These are phyloP conservation scores for Cryptophagus acutangulus DNA, from an alignment of 2,888 invertebrate species.

Conservation along the genomic window DNA sequence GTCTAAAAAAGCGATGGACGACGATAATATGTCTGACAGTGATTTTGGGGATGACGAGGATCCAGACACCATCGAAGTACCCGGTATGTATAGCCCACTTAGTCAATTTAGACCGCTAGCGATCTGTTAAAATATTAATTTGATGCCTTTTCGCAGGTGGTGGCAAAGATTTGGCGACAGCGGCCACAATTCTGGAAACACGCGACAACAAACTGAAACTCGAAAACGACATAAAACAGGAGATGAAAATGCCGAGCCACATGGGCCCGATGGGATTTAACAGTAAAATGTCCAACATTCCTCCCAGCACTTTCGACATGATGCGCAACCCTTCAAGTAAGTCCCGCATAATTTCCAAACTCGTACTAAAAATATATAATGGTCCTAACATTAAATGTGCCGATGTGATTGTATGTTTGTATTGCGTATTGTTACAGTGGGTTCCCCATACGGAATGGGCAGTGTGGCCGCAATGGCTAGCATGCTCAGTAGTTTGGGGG, in stretches of 20 bases:
- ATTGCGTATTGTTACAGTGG: constrained; percentile 32
- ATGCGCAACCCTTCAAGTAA: constrained; percentile 49
- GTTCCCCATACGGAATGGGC: constrained; percentile 45
- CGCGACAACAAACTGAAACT: constrained; percentile 47
- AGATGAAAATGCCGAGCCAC: constrained; percentile 27
- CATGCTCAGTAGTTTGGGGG: constrained; percentile 49
- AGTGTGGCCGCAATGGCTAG: constrained; percentile 49
- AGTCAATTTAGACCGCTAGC: background rate
- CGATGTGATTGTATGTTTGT: background rate
- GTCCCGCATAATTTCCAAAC: constrained; percentile 18
- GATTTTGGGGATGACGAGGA: constrained; percentile 86
- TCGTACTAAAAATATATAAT: background rate
- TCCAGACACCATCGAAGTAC: constrained; percentile 88
- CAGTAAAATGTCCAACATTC: constrained; percentile 49
- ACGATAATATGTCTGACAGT: constrained; percentile 56
- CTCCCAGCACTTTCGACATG: constrained; percentile 54
- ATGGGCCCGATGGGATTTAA: constrained; percentile 35
- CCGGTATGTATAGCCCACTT: constrained; percentile 58
- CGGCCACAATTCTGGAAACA: constrained; percentile 57
- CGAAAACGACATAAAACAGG: constrained; percentile 38
- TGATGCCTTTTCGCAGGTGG: constrained; percentile 58
- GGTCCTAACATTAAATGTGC: background rate
- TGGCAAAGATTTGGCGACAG: constrained; percentile 80
- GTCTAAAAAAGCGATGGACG: constrained; percentile 43
- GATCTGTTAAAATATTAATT: background rate